Evolutionary conservation across 1,140 invertebrate species (phyloP).

Genomic region (Manduca sexta): DNA sequence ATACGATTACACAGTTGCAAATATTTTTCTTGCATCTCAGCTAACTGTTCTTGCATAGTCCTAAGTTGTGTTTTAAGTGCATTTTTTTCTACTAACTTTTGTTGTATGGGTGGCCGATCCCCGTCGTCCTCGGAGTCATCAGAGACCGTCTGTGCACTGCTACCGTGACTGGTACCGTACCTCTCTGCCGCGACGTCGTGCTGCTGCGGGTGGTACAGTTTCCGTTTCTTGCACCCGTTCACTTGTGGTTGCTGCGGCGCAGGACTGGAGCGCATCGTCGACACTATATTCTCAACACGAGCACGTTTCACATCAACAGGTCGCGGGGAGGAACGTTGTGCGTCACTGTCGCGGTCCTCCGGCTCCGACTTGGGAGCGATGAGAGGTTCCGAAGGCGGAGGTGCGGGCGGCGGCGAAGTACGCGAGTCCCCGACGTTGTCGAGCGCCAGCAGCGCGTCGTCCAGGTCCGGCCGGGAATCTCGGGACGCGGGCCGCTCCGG

Average conservation of each 20-base stretch:
- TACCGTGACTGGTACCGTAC: slow-evolving; percentile 73
- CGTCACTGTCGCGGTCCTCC: slow-evolving; percentile 75
- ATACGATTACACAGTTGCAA: slow-evolving; percentile 88
- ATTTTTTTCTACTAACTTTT: slow-evolving; percentile 89
- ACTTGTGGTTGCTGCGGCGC: slow-evolving; percentile 82
- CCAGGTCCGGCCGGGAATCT: slow-evolving; percentile 72
- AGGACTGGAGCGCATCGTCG: slow-evolving; percentile 90
- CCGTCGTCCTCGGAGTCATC: slow-evolving; percentile 85
- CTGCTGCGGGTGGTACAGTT: slow-evolving; percentile 97
- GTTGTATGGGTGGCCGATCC: slow-evolving; percentile 82
- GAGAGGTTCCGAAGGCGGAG: slow-evolving; percentile 75
- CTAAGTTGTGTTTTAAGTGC: slow-evolving; percentile 88
- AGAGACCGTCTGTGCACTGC: slow-evolving; percentile 72
- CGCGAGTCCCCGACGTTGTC: slow-evolving; percentile 80
- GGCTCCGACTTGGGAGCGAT: slow-evolving; percentile 79
- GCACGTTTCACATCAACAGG: slow-evolving; percentile 88
- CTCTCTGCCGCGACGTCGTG: slow-evolving; percentile 84
- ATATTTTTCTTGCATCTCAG: slow-evolving; percentile 93
- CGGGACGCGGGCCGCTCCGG: slow-evolving; percentile 76
- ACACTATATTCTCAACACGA: slow-evolving; percentile 95
- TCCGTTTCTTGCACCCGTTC: slow-evolving; percentile 96
- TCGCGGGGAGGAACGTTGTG: slow-evolving; percentile 73
- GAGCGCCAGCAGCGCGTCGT: slow-evolving; percentile 74
- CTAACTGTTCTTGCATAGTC: slow-evolving; percentile 90
- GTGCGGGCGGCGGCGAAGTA: slow-evolving; percentile 81